These are phyloP conservation scores for Spea multiplicata DNA, from an alignment of 2,113 vertebrate species.

Conservation along the genomic window DNA sequence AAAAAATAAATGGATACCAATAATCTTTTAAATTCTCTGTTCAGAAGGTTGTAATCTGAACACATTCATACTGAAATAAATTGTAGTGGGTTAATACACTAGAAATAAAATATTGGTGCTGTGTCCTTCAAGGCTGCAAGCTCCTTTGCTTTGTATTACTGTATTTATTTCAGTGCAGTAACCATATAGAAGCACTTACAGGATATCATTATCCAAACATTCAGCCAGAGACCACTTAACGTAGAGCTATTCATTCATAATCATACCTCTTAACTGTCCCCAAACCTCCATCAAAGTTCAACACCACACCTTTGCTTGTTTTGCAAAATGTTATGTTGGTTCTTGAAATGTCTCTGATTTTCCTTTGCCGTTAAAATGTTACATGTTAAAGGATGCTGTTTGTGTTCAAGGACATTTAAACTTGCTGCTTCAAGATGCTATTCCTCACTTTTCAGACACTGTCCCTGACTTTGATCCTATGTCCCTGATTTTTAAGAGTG, in stretches of 20 bases:
- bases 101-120: not conserved
- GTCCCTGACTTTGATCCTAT: conserved; percentile 28
- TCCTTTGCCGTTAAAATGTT: conserved; percentile 2
- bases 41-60: too few species aligned
- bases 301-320: not conserved
- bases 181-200: not conserved
- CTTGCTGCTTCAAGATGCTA: conserved; percentile 15
- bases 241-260: conserved; percentile 3
- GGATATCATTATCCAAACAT: conserved; percentile 4
- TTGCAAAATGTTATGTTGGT: not conserved
- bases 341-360: not conserved
- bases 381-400: conserved; percentile 8
- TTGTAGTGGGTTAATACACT: too few species aligned
- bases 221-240: conserved; percentile 8
- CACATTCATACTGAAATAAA: too few species aligned
- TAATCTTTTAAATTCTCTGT: too few species aligned
- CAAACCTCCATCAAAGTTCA: conserved; percentile 6
- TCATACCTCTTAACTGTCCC: conserved; percentile 21
- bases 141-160: not conserved
- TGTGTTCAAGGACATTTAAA: conserved; percentile 8
- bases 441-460: conserved; percentile 34
- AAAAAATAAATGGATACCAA: too few species aligned
- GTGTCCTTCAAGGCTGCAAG: not conserved
- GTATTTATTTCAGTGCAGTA: not conserved
- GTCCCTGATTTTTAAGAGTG: conserved; percentile 33